Evolutionary conservation across 2,797 vertebrate genomes (phyloP).

Genomic region (Gymnothorax javanicus): DNA sequence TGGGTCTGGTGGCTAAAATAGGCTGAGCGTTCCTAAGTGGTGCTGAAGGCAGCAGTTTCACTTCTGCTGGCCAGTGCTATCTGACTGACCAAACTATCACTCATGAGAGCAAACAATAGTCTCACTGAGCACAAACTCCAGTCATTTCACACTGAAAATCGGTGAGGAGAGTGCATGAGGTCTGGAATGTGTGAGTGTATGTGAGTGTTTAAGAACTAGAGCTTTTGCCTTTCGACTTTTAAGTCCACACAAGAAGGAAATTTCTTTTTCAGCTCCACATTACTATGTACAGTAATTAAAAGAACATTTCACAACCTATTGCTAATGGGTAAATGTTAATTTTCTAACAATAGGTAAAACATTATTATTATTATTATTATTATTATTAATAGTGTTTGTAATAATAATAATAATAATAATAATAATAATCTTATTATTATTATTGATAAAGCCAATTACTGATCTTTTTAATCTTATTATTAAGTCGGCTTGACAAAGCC

Average conservation of each 20-base stretch:
- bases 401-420: too few relatives aligned
- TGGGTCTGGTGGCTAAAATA: slow-evolving; percentile 54
- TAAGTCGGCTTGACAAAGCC: too few relatives aligned
- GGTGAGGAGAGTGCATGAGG: neutral
- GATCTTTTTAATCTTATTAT: too few relatives aligned
- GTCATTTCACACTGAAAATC: neutral
- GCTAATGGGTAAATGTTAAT: neutral
- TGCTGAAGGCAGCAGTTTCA: slow-evolving; percentile 64
- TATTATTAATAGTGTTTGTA: neutral
- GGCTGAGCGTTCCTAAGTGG: slow-evolving; percentile 44
- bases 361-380: neutral
- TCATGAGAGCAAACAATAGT: neutral
- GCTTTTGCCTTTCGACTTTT: too few relatives aligned
- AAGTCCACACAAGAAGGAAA: too few relatives aligned
- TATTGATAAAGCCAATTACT: too few relatives aligned
- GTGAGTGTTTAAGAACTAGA: too few relatives aligned
- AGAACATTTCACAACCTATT: neutral
- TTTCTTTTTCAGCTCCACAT: too few relatives aligned
- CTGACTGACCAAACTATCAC: slow-evolving; percentile 17
- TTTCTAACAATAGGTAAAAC: neutral
- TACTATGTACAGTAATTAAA: too few relatives aligned
- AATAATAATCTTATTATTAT: too few relatives aligned
- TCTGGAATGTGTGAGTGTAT: too few relatives aligned
- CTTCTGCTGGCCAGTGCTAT: slow-evolving; percentile 48
- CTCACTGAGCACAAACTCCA: neutral